Evolutionary conservation across 2,113 vertebrate species (phyloP).

Genomic region (Heptranchias perlo): DNA sequence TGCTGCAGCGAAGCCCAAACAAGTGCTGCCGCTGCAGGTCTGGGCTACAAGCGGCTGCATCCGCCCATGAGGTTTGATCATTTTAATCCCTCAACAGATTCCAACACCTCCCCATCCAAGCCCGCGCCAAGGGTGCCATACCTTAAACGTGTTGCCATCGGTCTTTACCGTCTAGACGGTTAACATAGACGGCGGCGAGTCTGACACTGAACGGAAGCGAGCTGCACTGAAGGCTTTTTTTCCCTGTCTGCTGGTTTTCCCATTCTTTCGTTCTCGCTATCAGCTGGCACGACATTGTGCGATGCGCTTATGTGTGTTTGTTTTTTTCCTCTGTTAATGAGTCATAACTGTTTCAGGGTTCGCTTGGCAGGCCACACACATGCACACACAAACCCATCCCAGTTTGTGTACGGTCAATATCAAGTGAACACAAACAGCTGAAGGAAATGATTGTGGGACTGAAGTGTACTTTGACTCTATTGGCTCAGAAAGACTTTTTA

Average conservation of each 20-base stretch:
- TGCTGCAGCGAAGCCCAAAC: not conserved
- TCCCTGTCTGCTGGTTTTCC: not conserved
- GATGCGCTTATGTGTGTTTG: not conserved
- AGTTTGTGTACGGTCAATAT: not conserved
- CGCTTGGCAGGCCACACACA: not conserved
- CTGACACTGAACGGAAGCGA: not conserved
- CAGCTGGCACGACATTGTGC: not conserved
- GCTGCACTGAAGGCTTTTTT: not conserved
- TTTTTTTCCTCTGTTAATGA: not conserved
- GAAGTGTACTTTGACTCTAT: conserved; percentile 26
- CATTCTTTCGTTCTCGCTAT: not conserved
- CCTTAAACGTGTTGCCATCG: not conserved
- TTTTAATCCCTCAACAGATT: not conserved
- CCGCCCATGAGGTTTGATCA: not conserved
- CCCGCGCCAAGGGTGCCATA: not conserved
- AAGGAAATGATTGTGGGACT: not conserved
- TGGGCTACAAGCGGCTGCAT: not conserved
- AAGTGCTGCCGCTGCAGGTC: not conserved
- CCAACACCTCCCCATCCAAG: not conserved
- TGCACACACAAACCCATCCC: not conserved
- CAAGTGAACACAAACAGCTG: not conserved
- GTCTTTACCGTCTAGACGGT: not conserved
- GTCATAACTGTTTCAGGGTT: not conserved
- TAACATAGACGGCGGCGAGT: not conserved
- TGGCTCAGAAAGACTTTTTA: not conserved